phyloP scores from a whole-genome alignment of 2,113 vertebrate species.

The Poicephalus meyeri region DNA sequence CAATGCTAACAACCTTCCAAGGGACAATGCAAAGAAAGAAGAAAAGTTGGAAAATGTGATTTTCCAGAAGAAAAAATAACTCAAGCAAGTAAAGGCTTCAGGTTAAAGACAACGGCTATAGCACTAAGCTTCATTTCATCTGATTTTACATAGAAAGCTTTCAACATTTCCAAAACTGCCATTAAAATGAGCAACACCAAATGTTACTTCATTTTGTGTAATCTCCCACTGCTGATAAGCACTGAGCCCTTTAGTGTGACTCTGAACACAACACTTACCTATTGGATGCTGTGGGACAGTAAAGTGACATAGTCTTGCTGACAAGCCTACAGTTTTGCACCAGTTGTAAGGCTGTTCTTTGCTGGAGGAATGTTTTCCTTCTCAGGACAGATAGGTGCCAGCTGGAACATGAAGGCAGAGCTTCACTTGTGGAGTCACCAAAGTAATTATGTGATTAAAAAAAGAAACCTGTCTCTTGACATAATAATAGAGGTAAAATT shows the following conservation, averaged over 20 bases:
- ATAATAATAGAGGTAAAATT: not conserved
- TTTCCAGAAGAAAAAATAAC: rapidly evolving
- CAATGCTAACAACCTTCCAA: not conserved
- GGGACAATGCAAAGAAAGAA: not conserved
- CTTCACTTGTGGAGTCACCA: not conserved
- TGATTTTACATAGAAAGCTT: not conserved
- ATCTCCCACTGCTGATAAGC: not conserved
- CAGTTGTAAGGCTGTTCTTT: not conserved
- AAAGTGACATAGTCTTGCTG: not conserved
- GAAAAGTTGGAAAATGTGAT: not conserved
- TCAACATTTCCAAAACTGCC: not conserved
- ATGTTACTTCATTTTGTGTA: not conserved
- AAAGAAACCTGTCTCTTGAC: not conserved
- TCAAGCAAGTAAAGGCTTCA: not conserved
- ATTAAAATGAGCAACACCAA: not conserved
- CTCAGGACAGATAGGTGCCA: not conserved
- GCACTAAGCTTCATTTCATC: not conserved
- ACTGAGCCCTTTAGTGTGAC: not conserved
- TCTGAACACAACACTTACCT: not conserved
- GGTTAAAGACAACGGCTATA: not conserved
- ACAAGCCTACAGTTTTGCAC: not conserved
- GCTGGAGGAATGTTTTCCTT: rapidly evolving
- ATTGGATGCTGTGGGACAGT: not conserved
- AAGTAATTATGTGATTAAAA: not conserved
- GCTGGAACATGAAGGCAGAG: not conserved